These are phyloP conservation scores for Mormyrus hasselquistii DNA, from an alignment of 2,797 vertebrate genomes.

Conservation along the genomic window DNA sequence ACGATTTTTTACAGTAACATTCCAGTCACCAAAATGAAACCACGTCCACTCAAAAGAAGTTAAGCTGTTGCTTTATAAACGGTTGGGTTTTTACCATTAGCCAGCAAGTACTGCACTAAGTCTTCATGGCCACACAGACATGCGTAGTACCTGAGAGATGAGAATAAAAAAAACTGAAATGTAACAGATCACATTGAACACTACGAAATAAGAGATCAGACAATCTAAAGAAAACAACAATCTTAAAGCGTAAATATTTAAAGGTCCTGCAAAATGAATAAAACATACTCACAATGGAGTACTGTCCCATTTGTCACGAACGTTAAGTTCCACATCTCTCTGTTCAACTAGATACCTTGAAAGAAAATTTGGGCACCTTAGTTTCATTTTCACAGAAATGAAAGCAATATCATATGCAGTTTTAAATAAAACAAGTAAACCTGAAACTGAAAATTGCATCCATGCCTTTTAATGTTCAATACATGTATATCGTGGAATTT, in stretches of 20 bases:
- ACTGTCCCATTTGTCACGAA: conserved; percentile 95
- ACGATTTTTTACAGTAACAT: background rate
- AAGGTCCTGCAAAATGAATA: background rate
- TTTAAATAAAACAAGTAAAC: background rate
- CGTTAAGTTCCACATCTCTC: conserved; percentile 91
- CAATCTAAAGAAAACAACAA: background rate
- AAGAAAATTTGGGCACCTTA: background rate
- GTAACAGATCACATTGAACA: background rate
- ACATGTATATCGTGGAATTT: background rate
- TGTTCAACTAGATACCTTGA: conserved; percentile 88
- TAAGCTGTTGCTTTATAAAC: background rate
- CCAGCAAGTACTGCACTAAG: conserved; percentile 88
- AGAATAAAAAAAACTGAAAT: background rate
- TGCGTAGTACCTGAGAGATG: conserved; percentile 79
- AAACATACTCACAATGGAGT: conserved; percentile 81
- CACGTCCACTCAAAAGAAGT: background rate
- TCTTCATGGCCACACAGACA: conserved; percentile 94
- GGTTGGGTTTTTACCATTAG: conserved; percentile 71
- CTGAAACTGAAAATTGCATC: background rate
- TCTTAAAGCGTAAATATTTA: background rate
- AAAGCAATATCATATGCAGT: background rate
- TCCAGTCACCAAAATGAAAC: background rate
- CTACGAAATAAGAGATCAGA: background rate
- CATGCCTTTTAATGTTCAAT: background rate
- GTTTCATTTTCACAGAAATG: background rate